Conservation (phyloP, 1,140 invertebrate species). For the Apis dorsata region DNA sequence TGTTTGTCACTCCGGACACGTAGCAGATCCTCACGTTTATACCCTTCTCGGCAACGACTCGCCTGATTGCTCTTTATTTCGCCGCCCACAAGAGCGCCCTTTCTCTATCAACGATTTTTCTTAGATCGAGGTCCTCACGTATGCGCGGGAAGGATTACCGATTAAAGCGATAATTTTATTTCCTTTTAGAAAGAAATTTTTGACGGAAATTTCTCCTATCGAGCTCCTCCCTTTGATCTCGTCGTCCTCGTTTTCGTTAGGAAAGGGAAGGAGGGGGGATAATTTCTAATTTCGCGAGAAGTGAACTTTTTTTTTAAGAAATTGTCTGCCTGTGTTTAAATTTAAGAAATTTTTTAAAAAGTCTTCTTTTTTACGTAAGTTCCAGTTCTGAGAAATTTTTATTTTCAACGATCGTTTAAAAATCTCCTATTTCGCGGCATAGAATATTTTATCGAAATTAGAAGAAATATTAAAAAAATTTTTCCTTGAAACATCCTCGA, state of each 20-base stretch:
- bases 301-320: neutral
- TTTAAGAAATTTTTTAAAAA: too few species aligned
- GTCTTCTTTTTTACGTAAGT: too few species aligned
- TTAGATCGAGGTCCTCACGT: neutral
- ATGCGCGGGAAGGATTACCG: neutral
- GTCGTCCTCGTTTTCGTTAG: neutral
- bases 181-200: neutral
- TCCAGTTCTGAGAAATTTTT: too few species aligned
- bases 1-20: slow-evolving; percentile 18
- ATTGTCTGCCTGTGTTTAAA: too few species aligned
- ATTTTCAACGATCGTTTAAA: too few species aligned
- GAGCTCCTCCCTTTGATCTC: neutral
- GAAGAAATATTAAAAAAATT: too few species aligned
- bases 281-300: too few species aligned
- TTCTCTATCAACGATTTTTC: slow-evolving; percentile 25
- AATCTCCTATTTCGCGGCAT: too few species aligned
- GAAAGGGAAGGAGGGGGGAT: too few species aligned
- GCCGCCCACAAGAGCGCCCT: neutral
- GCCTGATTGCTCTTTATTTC: neutral
- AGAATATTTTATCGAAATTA: too few species aligned
- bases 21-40: neutral
- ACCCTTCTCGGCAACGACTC: neutral
- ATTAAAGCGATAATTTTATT: neutral
- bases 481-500: too few species aligned
- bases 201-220: neutral